These are phyloP conservation scores for Regulus satrapa DNA, from an alignment of 2,113 vertebrate genomes.

Conservation along the genomic window DNA sequence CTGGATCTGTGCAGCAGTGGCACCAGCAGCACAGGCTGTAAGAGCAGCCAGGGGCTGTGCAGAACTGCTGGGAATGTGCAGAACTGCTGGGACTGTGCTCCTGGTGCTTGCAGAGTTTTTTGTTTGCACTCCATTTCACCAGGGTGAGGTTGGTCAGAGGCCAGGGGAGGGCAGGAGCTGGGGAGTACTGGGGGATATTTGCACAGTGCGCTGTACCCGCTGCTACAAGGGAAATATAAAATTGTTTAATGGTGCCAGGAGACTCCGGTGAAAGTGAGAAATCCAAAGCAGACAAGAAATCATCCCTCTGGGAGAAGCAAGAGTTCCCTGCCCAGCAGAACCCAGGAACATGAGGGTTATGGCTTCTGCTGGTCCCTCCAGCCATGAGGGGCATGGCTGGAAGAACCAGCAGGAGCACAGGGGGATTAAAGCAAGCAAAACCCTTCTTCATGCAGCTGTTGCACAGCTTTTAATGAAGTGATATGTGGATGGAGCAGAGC, in stretches of 20 bases:
- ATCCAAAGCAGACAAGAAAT: neutral
- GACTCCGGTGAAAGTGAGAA: neutral
- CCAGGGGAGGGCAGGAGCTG: neutral
- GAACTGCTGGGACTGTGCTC: neutral
- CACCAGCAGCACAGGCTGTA: fast-evolving
- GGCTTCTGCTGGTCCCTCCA: neutral
- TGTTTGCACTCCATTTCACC: neutral
- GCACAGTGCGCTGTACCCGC: neutral
- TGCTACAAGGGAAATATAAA: neutral
- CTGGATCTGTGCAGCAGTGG: neutral
- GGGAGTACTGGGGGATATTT: neutral
- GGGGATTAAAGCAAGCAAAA: neutral
- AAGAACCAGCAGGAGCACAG: neutral
- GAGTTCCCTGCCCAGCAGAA: neutral
- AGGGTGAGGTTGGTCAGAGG: neutral
- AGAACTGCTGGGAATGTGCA: neutral
- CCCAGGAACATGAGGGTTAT: neutral
- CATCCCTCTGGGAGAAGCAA: neutral
- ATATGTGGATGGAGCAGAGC: neutral
- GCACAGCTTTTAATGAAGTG: neutral
- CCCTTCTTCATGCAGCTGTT: neutral
- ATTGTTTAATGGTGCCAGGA: neutral
- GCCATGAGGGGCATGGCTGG: neutral
- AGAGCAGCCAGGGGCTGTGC: neutral
- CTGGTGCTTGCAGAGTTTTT: neutral